Conservation (phyloP, 2,113 vertebrate genomes). For the Pseudopipra pipra region DNA sequence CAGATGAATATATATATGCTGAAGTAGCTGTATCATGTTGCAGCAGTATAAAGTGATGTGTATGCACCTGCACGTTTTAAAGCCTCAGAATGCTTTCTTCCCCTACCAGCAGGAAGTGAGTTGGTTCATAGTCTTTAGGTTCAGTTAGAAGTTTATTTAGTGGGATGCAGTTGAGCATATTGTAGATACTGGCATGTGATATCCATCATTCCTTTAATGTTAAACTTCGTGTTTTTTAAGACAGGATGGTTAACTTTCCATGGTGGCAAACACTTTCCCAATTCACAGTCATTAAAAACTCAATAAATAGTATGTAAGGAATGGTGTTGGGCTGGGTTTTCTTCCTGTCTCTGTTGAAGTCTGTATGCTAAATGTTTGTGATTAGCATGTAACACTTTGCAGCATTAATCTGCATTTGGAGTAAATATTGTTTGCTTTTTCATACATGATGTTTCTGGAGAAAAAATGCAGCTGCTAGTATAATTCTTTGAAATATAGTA, state of each 20-base stretch:
- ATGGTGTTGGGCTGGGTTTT: background rate
- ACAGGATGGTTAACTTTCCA: background rate
- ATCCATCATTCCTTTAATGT: background rate
- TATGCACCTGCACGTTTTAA: background rate
- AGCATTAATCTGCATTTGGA: constrained; percentile 14
- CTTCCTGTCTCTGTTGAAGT: background rate
- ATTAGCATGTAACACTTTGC: background rate
- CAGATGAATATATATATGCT: background rate
- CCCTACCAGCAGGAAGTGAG: background rate
- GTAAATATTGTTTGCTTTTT: background rate
- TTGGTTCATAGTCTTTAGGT: background rate
- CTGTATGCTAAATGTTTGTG: background rate
- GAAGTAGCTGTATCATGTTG: background rate
- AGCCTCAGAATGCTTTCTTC: background rate
- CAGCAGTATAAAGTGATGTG: background rate
- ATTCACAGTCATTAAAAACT: background rate
- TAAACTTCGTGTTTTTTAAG: background rate
- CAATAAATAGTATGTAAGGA: background rate
- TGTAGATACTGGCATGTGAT: background rate
- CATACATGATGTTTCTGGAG: background rate
- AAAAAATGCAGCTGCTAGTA: background rate
- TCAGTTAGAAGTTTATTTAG: background rate
- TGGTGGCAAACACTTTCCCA: background rate
- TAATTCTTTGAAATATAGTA: background rate
- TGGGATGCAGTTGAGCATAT: background rate